Base-by-base conservation (phyloP, 1,140 invertebrate genomes). In the Bombyx mandarina region DNA sequence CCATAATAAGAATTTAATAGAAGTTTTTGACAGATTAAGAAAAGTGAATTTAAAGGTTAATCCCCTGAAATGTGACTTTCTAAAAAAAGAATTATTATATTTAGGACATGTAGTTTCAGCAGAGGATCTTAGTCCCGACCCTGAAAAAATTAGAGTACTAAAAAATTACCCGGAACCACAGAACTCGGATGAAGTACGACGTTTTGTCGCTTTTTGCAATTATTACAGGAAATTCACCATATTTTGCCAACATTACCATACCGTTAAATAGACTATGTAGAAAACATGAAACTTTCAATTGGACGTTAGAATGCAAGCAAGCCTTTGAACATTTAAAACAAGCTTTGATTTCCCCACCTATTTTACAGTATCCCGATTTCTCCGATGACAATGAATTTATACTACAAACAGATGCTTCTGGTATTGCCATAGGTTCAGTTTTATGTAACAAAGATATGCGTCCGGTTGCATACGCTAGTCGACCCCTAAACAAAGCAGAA, bases 21-120 rank as follows among this genome's bases (percentile, higher is more conserved):
- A 69, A 35, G 62, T 88, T 12, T 83, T 89, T 56, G 22, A 65
- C 3, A 61, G 69, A 66, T 59, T 89, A 42, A 54, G 71, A 51
- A 54, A 75, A 56, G 54, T 68, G 22, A 86, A 86, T 63, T 56
- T 89, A 42, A 82, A 85, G 58, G 44, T 88, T 55, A 70, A 79
- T 56, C 69, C 72, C 1, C 52, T 49, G 45, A 80, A 78, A 62
- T 75, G 73, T 57, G n/a, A 71, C 46, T 78, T 80, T 66, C 56
- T 76, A 45, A 59, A 61, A 46, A 71, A 71, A 63, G 58, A 75
- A 61, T 48, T 73, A 26, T 48, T 69, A 53, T 78, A 74, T n/a
- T n/a, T n/a, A n/a, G n/a, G n/a, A n/a, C n/a, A n/a, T n/a, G n/a
- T n/a, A n/a, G n/a, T n/a, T n/a, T 69, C 74, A 8, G 43, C 47